Conservation (phyloP, 2,797 vertebrate species). For the Coluber constrictor region DNA sequence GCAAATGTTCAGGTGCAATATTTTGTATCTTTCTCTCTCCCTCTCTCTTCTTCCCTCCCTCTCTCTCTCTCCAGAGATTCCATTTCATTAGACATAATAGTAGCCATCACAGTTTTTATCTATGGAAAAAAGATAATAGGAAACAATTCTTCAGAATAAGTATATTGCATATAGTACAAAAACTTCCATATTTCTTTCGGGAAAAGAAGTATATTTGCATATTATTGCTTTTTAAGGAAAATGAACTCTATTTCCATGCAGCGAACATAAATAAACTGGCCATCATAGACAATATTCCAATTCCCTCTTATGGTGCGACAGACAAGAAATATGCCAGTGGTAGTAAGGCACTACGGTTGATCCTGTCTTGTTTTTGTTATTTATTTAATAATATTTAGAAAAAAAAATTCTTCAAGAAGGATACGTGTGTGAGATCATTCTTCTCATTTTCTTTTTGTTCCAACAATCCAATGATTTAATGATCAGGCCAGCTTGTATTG, state of each 20-base stretch:
- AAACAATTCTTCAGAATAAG: not conserved
- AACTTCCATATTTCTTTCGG: not conserved
- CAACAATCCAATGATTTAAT: not conserved
- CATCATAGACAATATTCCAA: not conserved
- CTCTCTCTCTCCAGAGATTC: not conserved
- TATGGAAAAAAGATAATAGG: not conserved
- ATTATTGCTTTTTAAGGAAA: not conserved
- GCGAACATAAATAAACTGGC: not conserved
- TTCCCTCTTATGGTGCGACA: not conserved
- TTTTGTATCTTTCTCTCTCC: not conserved
- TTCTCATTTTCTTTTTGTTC: not conserved
- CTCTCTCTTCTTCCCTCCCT: fast-evolving
- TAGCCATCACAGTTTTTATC: not conserved
- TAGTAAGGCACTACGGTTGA: not conserved
- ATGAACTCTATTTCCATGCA: not conserved
- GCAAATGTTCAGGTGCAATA: not conserved
- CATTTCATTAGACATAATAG: not conserved
- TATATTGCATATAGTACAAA: not conserved
- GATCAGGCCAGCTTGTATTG: not conserved
- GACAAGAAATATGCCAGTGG: not conserved
- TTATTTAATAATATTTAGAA: not conserved
- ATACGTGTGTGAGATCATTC: not conserved
- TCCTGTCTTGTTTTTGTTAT: not conserved
- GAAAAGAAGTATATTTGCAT: not conserved
- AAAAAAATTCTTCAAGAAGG: not conserved